These are phyloP conservation scores for Bombyx huttoni DNA, from an alignment of 2,888 invertebrate species.

Conservation along the genomic window DNA sequence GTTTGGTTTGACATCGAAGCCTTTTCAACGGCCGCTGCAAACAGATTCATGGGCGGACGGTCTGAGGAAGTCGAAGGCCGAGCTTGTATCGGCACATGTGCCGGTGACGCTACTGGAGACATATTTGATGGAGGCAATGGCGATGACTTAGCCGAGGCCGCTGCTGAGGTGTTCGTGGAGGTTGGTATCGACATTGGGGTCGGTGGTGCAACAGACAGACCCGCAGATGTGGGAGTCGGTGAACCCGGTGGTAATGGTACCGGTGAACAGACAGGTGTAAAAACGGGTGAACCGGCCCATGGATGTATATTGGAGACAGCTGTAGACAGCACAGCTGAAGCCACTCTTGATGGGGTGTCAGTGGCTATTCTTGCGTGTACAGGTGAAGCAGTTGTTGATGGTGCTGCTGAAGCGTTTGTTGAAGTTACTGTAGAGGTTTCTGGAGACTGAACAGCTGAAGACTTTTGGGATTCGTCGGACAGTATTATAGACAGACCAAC, in stretches of 20 bases:
- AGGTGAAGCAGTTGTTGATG: background rate
- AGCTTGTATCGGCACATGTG: background rate
- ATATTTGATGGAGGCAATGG: background rate
- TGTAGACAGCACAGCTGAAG: background rate
- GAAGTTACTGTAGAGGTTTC: too few species aligned
- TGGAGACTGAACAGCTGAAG: background rate
- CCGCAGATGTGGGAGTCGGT: constrained; percentile 15
- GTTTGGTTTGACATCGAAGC: background rate
- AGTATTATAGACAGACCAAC: too few species aligned
- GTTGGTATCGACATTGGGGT: background rate
- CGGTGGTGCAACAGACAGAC: background rate
- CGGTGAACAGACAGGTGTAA: constrained; percentile 2
- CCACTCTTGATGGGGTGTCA: too few species aligned
- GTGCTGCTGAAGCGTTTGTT: too few species aligned
- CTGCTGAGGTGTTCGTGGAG: background rate
- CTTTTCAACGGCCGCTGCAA: background rate
- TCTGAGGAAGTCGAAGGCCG: background rate
- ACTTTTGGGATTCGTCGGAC: too few species aligned
- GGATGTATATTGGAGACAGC: background rate
- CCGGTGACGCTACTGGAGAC: background rate
- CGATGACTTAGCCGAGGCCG: background rate
- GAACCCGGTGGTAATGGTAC: constrained; percentile 8
- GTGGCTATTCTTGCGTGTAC: background rate
- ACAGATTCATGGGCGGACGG: background rate
- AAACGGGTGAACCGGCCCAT: background rate